These are phyloP conservation scores for Tryphoninae sp. DNA, from an alignment of 2,888 invertebrate genomes.

Conservation along the genomic window DNA sequence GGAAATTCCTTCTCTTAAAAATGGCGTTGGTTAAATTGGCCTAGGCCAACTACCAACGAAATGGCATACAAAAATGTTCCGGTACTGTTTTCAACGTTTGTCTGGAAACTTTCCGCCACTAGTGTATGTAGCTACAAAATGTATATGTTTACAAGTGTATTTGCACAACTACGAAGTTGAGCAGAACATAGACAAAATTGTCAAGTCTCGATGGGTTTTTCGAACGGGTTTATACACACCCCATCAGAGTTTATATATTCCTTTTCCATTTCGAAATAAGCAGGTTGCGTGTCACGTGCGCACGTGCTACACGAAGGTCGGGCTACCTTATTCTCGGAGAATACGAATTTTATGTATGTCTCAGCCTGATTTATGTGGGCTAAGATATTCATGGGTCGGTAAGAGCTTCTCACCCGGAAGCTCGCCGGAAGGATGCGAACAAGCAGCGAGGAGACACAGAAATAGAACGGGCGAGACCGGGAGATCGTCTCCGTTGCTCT, in stretches of 20 bases:
- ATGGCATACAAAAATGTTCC: no score
- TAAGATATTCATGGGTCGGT: constrained; percentile 67
- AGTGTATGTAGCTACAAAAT: no score
- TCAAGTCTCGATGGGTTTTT: constrained; percentile 17
- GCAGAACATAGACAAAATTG: neutral
- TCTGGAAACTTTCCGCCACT: no score
- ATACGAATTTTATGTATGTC: constrained; percentile 66
- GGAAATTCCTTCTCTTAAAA: no score
- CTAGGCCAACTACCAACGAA: no score
- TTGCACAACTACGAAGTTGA: neutral
- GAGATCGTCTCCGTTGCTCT: constrained; percentile 7
- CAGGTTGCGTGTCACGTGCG: constrained; percentile 58
- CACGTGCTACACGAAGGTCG: constrained; percentile 49
- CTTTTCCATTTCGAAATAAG: constrained; percentile 56
- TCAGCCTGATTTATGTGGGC: constrained; percentile 65
- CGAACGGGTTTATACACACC: constrained; percentile 15
- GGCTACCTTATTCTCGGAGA: constrained; percentile 46
- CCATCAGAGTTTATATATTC: constrained; percentile 44
- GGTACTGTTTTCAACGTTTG: no score
- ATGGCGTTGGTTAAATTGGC: no score
- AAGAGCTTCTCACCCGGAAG: constrained; percentile 65
- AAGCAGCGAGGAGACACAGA: constrained; percentile 40
- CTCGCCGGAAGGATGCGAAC: constrained; percentile 57
- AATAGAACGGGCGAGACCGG: constrained; percentile 15
- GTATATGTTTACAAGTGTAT: neutral